Evolutionary conservation across 2,888 invertebrate species (phyloP).

Genomic region (Hydrotaea diabolus): DNA sequence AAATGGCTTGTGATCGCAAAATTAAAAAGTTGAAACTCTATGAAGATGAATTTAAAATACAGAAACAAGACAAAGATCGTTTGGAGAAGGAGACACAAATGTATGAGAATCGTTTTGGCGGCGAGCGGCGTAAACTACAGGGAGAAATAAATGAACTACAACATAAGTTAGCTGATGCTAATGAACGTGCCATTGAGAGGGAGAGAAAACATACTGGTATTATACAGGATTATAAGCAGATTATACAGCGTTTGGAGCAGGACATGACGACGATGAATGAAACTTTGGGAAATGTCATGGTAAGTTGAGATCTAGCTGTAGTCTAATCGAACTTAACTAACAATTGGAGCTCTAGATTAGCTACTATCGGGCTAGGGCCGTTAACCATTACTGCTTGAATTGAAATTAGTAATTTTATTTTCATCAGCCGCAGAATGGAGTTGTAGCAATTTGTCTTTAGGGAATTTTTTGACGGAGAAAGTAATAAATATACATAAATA

Average conservation of each 20-base stretch:
- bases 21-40: conserved; percentile 97
- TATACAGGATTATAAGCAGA: conserved; percentile 94
- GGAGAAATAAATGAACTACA: conserved; percentile 84
- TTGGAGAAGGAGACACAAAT: conserved; percentile 85
- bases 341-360: no score
- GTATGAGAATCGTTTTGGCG: conserved; percentile 85
- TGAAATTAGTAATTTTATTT: no score
- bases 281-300: conserved; percentile 84
- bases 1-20: conserved; percentile 93
- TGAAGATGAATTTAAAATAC: conserved; percentile 91
- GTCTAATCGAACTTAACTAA: no score
- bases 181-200: conserved; percentile 87
- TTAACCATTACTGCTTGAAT: no score
- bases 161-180: conserved; percentile 88
- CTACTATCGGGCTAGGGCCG: no score
- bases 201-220: conserved; percentile 89
- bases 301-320: no score
- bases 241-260: conserved; percentile 92
- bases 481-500: no score
- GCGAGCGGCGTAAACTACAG: conserved; percentile 81
- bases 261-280: conserved; percentile 87
- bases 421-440: no score
- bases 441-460: no score
- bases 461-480: no score
- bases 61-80: conserved; percentile 86